Evolutionary conservation across 2,888 invertebrate species (phyloP), one percentile per base, ranked within the genome.

Genomic region (Stramonita haemastoma): DNA sequence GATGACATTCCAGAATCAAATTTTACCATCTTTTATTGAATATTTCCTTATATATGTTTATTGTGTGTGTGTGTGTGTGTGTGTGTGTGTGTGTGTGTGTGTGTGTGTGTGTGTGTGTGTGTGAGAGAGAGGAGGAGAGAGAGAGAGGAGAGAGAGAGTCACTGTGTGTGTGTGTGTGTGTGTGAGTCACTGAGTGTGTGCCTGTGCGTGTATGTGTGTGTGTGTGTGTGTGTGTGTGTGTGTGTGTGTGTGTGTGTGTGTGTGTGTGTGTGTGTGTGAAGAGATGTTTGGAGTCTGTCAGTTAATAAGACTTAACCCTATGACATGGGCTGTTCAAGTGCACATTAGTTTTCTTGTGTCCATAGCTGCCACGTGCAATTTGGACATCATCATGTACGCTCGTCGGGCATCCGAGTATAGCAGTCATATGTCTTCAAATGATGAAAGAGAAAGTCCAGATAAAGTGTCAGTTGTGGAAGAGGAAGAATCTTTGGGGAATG

Each of bases 401-500:
- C 87, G 60, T 22, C 79, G 79, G 17, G 77, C 34, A 29, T 84
- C 83, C 0, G 84, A 26, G 29, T 83, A 84, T 32, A 81, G 81
- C 46, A 83, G 88, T 84, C 83, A 81, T 34, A 56, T 73, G 70
- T 87, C 87, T 36, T 86, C 86, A 29, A 32, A 19, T 34, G 86
- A 86, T 66, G 87, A 87, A 46, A 46, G 73, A 46, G 83, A 70
- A 36, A 77, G 70, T 57, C 87, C n/a, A 34, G 56, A 56, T 32
- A 87, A 87, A 46, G 6, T 0, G 46, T 79, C 29, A n/a, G 36
- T 83, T 70, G 88, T 36, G 34, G 70, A 32, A 57, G 86, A 86
- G 19, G 89, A 88, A 32, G 56, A 79, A 29, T 89, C 88, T 73
- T 66, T 87, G 8, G 91, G 91, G 26, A 89, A 91, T 46, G 89